These are phyloP conservation scores for Acanthosoma haemorrhoidale DNA, from an alignment of 2,888 invertebrate species.

Conservation along the genomic window DNA sequence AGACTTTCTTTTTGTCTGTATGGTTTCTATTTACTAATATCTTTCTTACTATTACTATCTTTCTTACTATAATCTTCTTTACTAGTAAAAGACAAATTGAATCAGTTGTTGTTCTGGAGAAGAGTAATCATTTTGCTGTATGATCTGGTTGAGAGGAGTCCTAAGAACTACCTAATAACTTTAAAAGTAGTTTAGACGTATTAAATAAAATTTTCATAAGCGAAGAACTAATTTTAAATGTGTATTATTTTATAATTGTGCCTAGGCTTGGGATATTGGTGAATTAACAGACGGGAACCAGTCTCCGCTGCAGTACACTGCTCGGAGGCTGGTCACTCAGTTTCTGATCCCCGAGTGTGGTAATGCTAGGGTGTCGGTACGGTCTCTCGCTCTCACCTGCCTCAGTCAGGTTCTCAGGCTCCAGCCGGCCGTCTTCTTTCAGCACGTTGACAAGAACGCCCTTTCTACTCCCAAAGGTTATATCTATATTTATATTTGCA, in stretches of 20 bases:
- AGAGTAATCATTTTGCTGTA: no score
- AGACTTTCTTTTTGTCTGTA: no score
- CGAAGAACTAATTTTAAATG: background rate
- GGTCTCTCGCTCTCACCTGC: conserved; percentile 78
- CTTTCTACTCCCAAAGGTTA: conserved; percentile 38
- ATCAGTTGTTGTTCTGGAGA: no score
- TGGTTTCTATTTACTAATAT: no score
- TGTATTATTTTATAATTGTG: background rate
- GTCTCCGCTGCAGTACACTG: conserved; percentile 64
- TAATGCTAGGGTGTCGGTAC: conserved; percentile 78
- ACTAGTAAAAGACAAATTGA: no score
- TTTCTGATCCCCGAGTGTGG: conserved; percentile 66
- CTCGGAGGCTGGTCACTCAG: conserved; percentile 63
- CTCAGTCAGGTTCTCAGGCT: conserved; percentile 67
- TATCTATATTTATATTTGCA: background rate
- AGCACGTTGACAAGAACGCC: conserved; percentile 45
- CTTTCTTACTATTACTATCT: no score
- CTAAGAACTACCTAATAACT: no score
- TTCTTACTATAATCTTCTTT: no score
- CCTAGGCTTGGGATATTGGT: conserved; percentile 56
- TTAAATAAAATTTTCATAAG: background rate
- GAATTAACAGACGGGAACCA: conserved; percentile 57
- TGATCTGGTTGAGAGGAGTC: no score
- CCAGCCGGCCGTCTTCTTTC: conserved; percentile 66
- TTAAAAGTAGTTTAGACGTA: no score